Percentiles rank a stretch among this genome's conserved stretches.
phyloP scores from a whole-genome alignment of 2,113 vertebrate species.

The Phoxinus phoxinus region DNA sequence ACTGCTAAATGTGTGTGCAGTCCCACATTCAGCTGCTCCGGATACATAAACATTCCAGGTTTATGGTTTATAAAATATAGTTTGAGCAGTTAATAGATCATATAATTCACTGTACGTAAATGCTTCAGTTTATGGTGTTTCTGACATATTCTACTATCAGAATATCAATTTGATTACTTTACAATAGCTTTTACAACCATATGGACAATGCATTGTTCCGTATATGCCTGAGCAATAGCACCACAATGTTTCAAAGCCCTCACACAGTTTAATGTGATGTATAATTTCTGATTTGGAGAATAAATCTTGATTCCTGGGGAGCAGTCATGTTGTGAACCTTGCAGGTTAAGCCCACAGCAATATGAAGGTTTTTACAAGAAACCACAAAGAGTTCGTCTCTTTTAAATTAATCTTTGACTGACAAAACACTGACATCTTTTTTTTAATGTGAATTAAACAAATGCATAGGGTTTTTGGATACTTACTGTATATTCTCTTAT shows the following conservation, averaged over 20 bases:
- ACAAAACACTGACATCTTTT: no score
- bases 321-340: no score
- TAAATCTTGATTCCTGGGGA: not conserved
- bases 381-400: not conserved
- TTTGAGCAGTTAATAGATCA: not conserved
- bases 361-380: not conserved
- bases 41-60: conserved; percentile 8
- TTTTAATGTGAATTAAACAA: no score
- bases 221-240: not conserved
- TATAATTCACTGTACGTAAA: not conserved
- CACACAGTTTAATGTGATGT: not conserved
- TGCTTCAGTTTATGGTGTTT: not conserved
- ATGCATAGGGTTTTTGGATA: not conserved
- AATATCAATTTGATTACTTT: not conserved
- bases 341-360: not conserved
- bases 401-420: not conserved
- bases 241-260: not conserved
- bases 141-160: not conserved
- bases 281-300: not conserved
- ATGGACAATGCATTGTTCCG: not conserved
- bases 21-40: not conserved
- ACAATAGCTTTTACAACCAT: not conserved
- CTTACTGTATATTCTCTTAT: not conserved
- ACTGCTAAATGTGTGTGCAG: not conserved
- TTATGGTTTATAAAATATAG: conserved; percentile 24